These are phyloP conservation scores for Gadopsis bispinosus DNA, from an alignment of 2,797 vertebrate species.

Conservation along the genomic window DNA sequence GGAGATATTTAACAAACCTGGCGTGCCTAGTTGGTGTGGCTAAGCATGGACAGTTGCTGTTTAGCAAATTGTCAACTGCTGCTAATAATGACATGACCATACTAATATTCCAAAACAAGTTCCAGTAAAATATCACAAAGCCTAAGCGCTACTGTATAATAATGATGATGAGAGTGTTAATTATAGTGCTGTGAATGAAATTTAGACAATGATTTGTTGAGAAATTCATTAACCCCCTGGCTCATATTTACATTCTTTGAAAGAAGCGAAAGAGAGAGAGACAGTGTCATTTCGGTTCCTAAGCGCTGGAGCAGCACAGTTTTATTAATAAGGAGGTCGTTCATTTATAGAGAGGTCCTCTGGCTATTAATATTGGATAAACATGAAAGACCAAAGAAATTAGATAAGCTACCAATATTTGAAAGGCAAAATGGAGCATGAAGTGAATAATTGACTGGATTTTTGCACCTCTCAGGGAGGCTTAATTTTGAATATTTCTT, in stretches of 20 bases:
- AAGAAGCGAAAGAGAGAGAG: constrained; percentile 4
- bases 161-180: constrained; percentile 13
- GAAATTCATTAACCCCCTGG: constrained; percentile 25
- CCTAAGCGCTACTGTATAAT: not conserved
- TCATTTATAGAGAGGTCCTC: constrained; percentile 53
- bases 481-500: constrained; percentile 2
- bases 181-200: constrained; percentile 14
- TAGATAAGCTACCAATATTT: constrained; percentile 56
- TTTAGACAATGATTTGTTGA: constrained; percentile 6
- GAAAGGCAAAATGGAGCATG: constrained; percentile 44
- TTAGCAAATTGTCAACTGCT: not conserved
- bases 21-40: not conserved
- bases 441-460: constrained; percentile 42
- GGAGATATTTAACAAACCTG: not conserved
- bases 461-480: constrained; percentile 9
- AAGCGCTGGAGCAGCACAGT: constrained; percentile 22
- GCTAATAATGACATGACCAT: not conserved
- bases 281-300: constrained; percentile 15
- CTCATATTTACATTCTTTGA: constrained; percentile 37
- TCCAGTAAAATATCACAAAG: constrained; percentile 14
- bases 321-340: constrained; percentile 60
- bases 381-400: constrained; percentile 59
- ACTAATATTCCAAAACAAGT: not conserved
- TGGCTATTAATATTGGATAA: constrained; percentile 68
- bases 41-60: not conserved